Evolutionary conservation across 2,797 vertebrate species (phyloP), one percentile per base, ranked within the genome.

Genomic region (Orestias chungarensis): DNA sequence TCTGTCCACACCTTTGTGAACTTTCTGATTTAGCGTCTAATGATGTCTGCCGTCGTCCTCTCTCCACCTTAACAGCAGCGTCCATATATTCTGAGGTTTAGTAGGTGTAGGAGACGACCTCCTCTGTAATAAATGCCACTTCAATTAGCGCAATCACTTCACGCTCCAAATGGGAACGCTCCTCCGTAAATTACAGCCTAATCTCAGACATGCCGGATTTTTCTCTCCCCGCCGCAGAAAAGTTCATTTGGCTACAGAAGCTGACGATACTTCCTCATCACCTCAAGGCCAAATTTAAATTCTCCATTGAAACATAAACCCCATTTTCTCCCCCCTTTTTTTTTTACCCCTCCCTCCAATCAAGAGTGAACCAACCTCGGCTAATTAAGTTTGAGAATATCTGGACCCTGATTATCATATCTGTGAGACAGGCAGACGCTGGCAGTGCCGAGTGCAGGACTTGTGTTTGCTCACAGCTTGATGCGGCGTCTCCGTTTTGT

Each of bases 401-500:
- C 88, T 91, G 92, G 92, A 92, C 93, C 77, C 90, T 91, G 80
- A 93, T 94, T 94, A 93, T 91, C 93, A 94, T 93, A 93, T 91
- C 90, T 92, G 91, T 90, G 90, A 93, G 93, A 94, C 91, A 91
- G 91, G 84, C 88, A 92, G 90, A 90, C 84, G 75, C 79, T 73
- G 85, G 88, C 82, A 84, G 85, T 83, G 82, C 81, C 79, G 62
- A 14, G 83, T 68, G 64, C 10, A 70, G 84, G 82, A 62, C 65
- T 83, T 18, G 72, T 88, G 88, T 91, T 87, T 89, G 86, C 84
- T 87, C 89, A 90, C 93, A 93, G 92, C 89, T 88, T 89, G 83
- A 91, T 40, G 82, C 76, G 4, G 74, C 66, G 73, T 71, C 83
- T 61, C 82, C 70, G 47, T 6, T 71, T n/a, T 82, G 77, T 78